A percentile compares a stretch with the other conserved stretches of the same genome.
Conservation (phyloP, 2,888 invertebrate species). For the Tipula vernalis region DNA sequence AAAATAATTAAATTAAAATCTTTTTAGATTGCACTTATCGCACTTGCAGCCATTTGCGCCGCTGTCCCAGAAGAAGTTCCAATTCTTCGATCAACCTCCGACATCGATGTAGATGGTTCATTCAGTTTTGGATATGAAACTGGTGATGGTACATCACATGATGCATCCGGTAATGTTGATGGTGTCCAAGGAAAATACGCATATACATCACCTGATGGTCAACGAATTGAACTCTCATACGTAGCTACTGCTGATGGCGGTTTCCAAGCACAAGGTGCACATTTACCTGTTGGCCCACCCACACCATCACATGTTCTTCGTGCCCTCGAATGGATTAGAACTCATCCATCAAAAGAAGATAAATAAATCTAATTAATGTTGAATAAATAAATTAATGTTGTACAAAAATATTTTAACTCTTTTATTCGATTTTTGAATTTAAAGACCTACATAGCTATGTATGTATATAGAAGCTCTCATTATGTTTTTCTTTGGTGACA, state of each 20-base stretch:
- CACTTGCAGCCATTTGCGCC: not conserved
- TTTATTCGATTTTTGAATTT: no score
- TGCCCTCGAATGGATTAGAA: slow-evolving; percentile 11
- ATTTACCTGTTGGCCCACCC: not conserved
- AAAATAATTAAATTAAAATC: not conserved
- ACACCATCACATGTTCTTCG: not conserved
- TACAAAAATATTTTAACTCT: no score
- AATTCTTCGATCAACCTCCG: not conserved
- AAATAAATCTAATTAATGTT: not conserved
- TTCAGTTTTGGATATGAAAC: slow-evolving; percentile 6
- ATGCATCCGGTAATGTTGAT: not conserved
- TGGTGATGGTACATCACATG: not conserved
- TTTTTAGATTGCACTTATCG: not conserved
- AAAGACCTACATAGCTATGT: no score
- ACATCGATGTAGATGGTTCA: not conserved
- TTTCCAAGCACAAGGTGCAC: not conserved
- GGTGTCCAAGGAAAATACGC: not conserved
- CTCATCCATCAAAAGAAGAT: slow-evolving; percentile 10
- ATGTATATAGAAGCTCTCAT: no score
- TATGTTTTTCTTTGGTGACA: no score
- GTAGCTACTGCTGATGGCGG: not conserved
- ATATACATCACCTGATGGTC: slow-evolving; percentile 5
- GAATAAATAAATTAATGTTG: no score
- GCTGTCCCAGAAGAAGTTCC: not conserved
- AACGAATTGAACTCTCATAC: not conserved